phyloP scores from a whole-genome alignment of 1,140 invertebrate genomes.

The Ephestia elutella region DNA sequence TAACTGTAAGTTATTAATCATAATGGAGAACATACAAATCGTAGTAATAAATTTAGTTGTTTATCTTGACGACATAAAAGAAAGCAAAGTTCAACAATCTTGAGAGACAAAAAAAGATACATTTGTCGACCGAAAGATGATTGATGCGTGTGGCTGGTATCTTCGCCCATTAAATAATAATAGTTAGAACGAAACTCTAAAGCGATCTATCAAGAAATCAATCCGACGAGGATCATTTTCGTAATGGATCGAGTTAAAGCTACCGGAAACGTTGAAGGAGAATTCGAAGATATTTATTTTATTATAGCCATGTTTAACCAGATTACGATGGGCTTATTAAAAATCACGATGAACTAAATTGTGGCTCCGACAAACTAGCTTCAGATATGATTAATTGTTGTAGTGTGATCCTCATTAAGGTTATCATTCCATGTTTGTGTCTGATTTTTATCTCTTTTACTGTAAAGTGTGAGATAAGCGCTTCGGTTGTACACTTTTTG shows the following conservation, averaged over 20 bases:
- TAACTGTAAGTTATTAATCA: constrained; percentile 7
- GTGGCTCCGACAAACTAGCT: neutral
- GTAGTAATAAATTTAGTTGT: constrained; percentile 23
- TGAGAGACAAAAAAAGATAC: constrained; percentile 32
- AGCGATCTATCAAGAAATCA: constrained; percentile 66
- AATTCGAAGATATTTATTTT: constrained; percentile 14
- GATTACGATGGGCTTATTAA: constrained; percentile 14
- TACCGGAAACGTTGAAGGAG: constrained; percentile 46
- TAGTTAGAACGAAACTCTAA: constrained; percentile 50
- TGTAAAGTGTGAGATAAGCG: constrained; percentile 2
- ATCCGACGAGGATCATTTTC: constrained; percentile 48
- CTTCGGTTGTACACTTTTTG: neutral
- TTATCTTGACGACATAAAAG: constrained; percentile 31
- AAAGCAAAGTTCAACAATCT: constrained; percentile 28
- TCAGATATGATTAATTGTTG: constrained; percentile 4
- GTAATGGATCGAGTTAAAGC: constrained; percentile 60
- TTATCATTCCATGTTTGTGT: constrained; percentile 2
- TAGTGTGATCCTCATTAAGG: constrained; percentile 4
- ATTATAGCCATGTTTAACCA: constrained; percentile 16
- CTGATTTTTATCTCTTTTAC: constrained; percentile 4
- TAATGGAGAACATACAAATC: constrained; percentile 11
- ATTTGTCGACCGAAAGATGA: constrained; percentile 57
- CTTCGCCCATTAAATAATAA: constrained; percentile 67
- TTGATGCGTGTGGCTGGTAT: constrained; percentile 53
- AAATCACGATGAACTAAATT: neutral